Evolutionary conservation across 2,797 vertebrate species (phyloP), one percentile per base, ranked within the genome.

Genomic region (Gouania willdenowi): DNA sequence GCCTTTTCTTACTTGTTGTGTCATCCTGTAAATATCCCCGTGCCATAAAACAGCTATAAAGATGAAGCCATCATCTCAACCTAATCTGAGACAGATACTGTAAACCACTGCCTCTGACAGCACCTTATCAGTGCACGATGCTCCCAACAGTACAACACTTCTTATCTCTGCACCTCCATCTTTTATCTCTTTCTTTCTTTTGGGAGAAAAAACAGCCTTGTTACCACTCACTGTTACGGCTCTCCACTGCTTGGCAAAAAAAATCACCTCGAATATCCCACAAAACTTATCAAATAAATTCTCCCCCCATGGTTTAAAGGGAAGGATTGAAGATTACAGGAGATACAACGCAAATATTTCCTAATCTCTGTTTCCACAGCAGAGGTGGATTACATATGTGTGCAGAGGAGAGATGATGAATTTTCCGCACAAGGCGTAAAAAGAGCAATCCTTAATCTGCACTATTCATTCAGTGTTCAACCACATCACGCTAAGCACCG

Each of bases 41-140:
- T 41, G 58, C 67, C 80, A 88, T 78, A 82, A 84, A 86, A 66
- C 72, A 20, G 61, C 71, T 71, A 40, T 82, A 75, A 82, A 82
- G 72, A 86, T 76, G 73, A 77, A 83, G 78, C 74, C 61, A 64
- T 88, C 82, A 83, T 74, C 59, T 62, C 28, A 59, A 75, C 75
- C 75, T 84, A 72, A 87, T 81, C 70, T 55, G 53, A 59, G 77
- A 71, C 66, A 85, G 71, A 85, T 81, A 81, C n/a, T n/a, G n/a
- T n/a, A n/a, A 70, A 81, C 54, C 9, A 19, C 49, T 12, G 29
- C 33, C 22, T 66, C 50, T 57, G 54, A 69, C 69, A 64, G 59
- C 49, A 23, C 44, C 55, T 52, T 61, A 66, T 71, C 55, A 31
- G 58, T 6, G 25, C 33, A 19, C 55, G 52, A 51, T 2, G 41